phyloP scores from a whole-genome alignment of 2,797 vertebrate species.

The Danio jaintianensis region DNA sequence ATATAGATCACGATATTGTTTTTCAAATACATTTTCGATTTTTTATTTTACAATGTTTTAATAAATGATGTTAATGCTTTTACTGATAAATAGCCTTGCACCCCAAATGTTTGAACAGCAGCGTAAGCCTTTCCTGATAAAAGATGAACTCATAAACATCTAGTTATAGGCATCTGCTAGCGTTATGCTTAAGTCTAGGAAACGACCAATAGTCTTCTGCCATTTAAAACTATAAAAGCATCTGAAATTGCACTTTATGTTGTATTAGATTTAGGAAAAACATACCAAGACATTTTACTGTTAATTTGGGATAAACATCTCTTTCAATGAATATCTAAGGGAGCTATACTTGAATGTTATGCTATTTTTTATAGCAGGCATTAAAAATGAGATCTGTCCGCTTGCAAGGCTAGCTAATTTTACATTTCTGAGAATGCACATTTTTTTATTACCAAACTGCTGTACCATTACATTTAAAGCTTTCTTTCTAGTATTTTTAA shows the following conservation, averaged over 20 bases:
- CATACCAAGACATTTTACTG: background rate
- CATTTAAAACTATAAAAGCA: background rate
- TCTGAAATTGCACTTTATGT: slow-evolving; percentile 3
- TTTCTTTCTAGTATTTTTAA: background rate
- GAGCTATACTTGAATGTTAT: background rate
- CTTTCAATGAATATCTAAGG: background rate
- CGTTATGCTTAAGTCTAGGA: background rate
- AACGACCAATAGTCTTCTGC: background rate
- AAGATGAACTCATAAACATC: background rate
- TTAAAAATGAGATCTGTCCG: background rate
- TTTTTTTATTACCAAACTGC: background rate
- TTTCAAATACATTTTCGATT: background rate
- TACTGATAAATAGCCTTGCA: background rate
- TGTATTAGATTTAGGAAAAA: background rate
- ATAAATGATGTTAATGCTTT: background rate
- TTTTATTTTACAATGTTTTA: no score
- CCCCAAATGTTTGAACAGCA: slow-evolving; percentile 1
- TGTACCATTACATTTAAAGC: background rate
- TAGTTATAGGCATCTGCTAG: background rate
- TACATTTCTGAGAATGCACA: background rate
- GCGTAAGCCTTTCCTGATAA: background rate
- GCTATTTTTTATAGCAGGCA: background rate
- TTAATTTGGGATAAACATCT: background rate
- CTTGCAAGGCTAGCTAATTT: background rate
- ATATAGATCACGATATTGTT: background rate